Conservation (phyloP, 2,888 invertebrate species). For the Anarsia innoxiella region DNA sequence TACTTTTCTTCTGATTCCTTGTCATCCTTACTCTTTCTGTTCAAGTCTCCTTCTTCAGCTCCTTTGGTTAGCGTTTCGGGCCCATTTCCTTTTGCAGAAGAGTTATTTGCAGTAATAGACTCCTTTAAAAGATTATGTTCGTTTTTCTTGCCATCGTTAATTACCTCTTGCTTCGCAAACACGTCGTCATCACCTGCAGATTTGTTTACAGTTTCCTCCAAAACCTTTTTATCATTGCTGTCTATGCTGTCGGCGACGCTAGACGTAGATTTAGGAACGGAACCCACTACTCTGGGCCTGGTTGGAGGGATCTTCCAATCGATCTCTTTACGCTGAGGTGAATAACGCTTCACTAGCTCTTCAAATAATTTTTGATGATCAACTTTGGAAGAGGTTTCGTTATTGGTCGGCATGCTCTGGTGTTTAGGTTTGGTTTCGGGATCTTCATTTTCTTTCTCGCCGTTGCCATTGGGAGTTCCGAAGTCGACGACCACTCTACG, state of each 20-base stretch:
- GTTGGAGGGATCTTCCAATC: conserved; percentile 67
- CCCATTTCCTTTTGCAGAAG: conserved; percentile 52
- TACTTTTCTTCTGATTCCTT: conserved; percentile 58
- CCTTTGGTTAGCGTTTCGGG: conserved; percentile 19
- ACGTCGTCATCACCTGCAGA: conserved; percentile 55
- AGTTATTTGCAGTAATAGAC: conserved; percentile 27
- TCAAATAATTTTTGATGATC: conserved; percentile 65
- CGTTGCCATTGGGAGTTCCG: conserved; percentile 39
- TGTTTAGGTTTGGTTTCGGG: conserved; percentile 37
- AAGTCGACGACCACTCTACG: conserved; percentile 51
- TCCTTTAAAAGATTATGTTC: too few relatives aligned
- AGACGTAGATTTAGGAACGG: conserved; percentile 58
- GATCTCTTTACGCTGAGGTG: conserved; percentile 62
- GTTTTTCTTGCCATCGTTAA: not conserved
- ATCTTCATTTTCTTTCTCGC: conserved; percentile 52
- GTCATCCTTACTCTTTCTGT: conserved; percentile 31
- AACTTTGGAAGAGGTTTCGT: conserved; percentile 40
- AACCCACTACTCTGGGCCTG: conserved; percentile 57
- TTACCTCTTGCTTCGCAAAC: conserved; percentile 40
- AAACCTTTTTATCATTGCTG: conserved; percentile 33
- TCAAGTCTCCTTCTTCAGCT: conserved; percentile 23
- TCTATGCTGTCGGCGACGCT: conserved; percentile 46
- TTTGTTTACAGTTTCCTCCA: conserved; percentile 31
- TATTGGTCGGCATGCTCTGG: conserved; percentile 39
- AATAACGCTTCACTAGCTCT: conserved; percentile 62